Conservation (phyloP, 2,888 invertebrate species). For the Adelognathus sp. region DNA sequence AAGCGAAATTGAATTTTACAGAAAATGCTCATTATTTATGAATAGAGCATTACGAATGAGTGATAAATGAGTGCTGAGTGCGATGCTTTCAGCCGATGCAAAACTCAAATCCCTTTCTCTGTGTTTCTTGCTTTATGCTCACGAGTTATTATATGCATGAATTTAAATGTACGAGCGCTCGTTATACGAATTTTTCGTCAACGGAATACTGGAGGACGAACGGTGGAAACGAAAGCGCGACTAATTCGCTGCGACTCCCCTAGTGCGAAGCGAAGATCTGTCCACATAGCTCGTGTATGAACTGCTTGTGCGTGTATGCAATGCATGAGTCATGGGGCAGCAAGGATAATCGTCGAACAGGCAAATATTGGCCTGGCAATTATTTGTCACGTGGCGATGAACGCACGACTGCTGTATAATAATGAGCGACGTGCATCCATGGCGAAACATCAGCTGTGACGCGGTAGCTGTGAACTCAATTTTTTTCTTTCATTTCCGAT, state of each 20-base stretch:
- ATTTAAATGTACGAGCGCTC: conserved; percentile 19
- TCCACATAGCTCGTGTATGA: neutral
- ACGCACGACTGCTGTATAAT: neutral
- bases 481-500: too few relatives aligned
- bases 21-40: neutral
- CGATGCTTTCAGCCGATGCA: neutral
- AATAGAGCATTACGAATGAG: neutral
- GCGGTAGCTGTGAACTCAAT: neutral
- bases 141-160: conserved; percentile 10
- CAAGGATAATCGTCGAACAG: conserved; percentile 36
- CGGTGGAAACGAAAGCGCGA: conserved; percentile 36
- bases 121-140: neutral
- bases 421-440: neutral
- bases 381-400: conserved; percentile 41
- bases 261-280: neutral
- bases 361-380: conserved; percentile 42
- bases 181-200: neutral
- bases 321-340: neutral
- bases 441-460: neutral
- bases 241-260: conserved; percentile 13
- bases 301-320: neutral
- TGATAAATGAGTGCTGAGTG: neutral
- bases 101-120: neutral
- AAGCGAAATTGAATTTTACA: neutral
- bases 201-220: neutral